phyloP scores from a whole-genome alignment of 2,113 vertebrate species.

The Antigone vipio region DNA sequence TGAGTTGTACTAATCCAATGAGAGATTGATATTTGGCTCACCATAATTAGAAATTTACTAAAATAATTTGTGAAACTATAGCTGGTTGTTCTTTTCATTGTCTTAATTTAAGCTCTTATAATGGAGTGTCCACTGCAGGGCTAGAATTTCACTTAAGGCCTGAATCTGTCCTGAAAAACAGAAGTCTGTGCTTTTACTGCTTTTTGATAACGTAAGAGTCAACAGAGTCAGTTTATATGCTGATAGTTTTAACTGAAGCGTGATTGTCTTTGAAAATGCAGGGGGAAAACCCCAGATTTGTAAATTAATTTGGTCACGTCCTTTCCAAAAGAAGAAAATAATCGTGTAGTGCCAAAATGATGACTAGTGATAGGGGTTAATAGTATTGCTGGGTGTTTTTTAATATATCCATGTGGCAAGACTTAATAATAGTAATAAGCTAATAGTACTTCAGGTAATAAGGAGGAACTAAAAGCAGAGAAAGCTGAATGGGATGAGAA shows the following conservation, averaged over 20 bases:
- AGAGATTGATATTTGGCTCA: background rate
- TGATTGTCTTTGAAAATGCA: background rate
- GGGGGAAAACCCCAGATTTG: background rate
- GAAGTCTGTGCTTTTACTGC: background rate
- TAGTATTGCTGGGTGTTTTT: background rate
- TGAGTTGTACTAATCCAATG: background rate
- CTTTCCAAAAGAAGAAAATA: conserved; percentile 44
- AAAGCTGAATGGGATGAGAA: background rate
- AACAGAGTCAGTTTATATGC: conserved; percentile 6
- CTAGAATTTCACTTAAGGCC: background rate
- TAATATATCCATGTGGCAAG: background rate
- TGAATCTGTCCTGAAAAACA: background rate
- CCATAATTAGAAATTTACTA: background rate
- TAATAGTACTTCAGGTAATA: background rate
- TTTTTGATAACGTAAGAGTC: background rate
- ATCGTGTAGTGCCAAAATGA: background rate
- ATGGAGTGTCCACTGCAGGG: background rate
- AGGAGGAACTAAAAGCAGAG: background rate
- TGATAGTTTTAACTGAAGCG: background rate
- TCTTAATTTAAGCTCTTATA: background rate
- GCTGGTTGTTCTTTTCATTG: background rate
- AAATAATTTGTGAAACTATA: background rate
- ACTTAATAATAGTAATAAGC: background rate
- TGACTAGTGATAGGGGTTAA: background rate
- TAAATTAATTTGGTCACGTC: background rate